These are phyloP conservation scores for Globodera ellingtonae DNA, from an alignment of 1,140 invertebrate species.

Conservation along the genomic window DNA sequence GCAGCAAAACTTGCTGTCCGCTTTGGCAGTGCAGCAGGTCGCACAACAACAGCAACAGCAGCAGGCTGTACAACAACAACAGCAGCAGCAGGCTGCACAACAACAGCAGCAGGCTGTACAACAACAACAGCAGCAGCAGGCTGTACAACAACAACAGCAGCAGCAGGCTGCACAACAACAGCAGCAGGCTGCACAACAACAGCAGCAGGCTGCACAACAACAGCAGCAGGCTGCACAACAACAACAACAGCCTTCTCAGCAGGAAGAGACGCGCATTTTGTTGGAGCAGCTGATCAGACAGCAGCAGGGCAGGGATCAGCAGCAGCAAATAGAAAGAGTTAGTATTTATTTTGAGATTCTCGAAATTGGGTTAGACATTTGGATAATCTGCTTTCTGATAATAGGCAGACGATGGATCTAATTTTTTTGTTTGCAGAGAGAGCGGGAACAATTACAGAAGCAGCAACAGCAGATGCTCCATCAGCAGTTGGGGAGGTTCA, in stretches of 20 bases:
- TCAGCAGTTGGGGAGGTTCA: slow-evolving; percentile 16
- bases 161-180: neutral
- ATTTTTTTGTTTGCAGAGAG: neutral
- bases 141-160: neutral
- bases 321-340: neutral
- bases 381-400: too few species aligned
- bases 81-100: slow-evolving; percentile 1
- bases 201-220: neutral
- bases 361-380: too few species aligned
- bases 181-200: neutral
- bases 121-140: neutral
- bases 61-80: slow-evolving; percentile 2
- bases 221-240: neutral
- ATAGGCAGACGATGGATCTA: too few species aligned
- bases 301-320: slow-evolving; percentile 14
- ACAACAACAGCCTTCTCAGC: slow-evolving; percentile 5
- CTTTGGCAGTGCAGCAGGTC: slow-evolving; percentile 25
- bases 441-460: slow-evolving; percentile 1
- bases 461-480: slow-evolving; percentile 1
- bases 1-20: slow-evolving; percentile 24
- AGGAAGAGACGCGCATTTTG: slow-evolving; percentile 14
- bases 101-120: slow-evolving; percentile 16
- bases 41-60: slow-evolving; percentile 38
- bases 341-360: too few species aligned
- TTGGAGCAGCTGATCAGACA: slow-evolving; percentile 10